phyloP scores from a whole-genome alignment of 2,888 invertebrate genomes.

The Brachyopa scutellaris region DNA sequence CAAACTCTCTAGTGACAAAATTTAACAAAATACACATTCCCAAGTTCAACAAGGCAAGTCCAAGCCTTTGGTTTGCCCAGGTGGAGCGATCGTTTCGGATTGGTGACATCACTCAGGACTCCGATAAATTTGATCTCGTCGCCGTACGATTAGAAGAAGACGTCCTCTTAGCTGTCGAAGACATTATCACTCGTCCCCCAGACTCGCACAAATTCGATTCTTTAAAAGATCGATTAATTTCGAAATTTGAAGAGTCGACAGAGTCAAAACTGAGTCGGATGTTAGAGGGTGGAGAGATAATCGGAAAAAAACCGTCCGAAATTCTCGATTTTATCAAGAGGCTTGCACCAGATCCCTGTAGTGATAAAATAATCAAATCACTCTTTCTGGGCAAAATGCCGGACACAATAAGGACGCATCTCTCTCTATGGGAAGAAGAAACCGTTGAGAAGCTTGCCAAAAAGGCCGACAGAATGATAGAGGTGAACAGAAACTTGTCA shows the following conservation, averaged over 20 bases:
- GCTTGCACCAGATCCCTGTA: constrained; percentile 53
- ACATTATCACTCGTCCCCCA: constrained; percentile 36
- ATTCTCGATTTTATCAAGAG: constrained; percentile 56
- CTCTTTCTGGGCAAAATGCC: constrained; percentile 62
- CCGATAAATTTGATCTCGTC: not conserved
- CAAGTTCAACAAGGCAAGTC: constrained; percentile 24
- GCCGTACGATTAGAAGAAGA: not conserved
- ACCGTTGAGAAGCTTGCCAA: constrained; percentile 46
- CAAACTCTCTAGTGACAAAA: not conserved
- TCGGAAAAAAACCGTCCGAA: constrained; percentile 59
- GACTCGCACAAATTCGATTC: constrained; percentile 11
- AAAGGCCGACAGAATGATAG: constrained; percentile 57
- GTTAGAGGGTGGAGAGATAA: constrained; percentile 49
- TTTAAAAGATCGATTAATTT: too few species aligned
- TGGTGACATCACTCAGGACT: too few species aligned
- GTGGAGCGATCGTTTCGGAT: too few species aligned
- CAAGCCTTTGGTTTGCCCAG: constrained; percentile 29
- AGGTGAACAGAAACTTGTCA: constrained; percentile 1
- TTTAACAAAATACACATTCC: constrained; percentile 6
- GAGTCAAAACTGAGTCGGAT: constrained; percentile 59
- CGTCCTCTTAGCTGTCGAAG: constrained; percentile 44
- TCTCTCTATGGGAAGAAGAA: constrained; percentile 44
- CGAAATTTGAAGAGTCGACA: constrained; percentile 52
- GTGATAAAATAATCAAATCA: constrained; percentile 50
- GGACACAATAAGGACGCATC: constrained; percentile 42